Percentiles rank a stretch among this genome's conserved stretches.
These are phyloP conservation scores for Stenotaenia linearis DNA, from an alignment of 2,888 invertebrate species.

Conservation along the genomic window DNA sequence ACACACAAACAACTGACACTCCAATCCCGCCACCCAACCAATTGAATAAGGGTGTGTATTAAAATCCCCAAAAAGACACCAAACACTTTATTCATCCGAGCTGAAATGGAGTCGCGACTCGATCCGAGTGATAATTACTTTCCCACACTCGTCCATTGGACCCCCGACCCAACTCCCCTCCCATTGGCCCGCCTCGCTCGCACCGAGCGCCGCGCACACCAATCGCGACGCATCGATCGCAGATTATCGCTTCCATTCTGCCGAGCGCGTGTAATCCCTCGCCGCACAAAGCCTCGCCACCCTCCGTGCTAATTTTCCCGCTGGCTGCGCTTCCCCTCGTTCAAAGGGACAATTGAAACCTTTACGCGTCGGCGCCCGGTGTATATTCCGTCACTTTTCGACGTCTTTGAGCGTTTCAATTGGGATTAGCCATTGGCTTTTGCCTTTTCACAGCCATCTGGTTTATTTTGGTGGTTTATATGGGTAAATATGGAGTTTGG, in stretches of 20 bases:
- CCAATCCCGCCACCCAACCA: too few relatives aligned
- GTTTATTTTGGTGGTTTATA: too few relatives aligned
- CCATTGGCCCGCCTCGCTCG: background rate
- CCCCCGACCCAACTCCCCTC: background rate
- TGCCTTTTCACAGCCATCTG: too few relatives aligned
- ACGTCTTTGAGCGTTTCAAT: background rate
- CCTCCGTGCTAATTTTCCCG: constrained; percentile 10
- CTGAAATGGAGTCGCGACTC: background rate
- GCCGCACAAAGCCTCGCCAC: background rate
- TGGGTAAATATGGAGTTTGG: too few relatives aligned
- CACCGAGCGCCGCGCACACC: background rate
- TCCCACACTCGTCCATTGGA: constrained; percentile 9
- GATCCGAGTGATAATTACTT: constrained; percentile 8
- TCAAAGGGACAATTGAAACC: background rate
- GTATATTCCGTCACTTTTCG: background rate
- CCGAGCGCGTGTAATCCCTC: background rate
- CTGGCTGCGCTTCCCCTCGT: constrained; percentile 4
- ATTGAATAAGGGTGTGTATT: background rate
- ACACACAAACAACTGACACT: too few relatives aligned
- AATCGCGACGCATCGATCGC: background rate
- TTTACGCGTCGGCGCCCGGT: constrained; percentile 7
- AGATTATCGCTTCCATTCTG: constrained; percentile 6
- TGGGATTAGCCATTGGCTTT: background rate
- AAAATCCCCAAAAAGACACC: background rate
- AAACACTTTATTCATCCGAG: background rate